These are phyloP conservation scores for Diaperis boleti DNA, from an alignment of 2,888 invertebrate species.

Conservation along the genomic window DNA sequence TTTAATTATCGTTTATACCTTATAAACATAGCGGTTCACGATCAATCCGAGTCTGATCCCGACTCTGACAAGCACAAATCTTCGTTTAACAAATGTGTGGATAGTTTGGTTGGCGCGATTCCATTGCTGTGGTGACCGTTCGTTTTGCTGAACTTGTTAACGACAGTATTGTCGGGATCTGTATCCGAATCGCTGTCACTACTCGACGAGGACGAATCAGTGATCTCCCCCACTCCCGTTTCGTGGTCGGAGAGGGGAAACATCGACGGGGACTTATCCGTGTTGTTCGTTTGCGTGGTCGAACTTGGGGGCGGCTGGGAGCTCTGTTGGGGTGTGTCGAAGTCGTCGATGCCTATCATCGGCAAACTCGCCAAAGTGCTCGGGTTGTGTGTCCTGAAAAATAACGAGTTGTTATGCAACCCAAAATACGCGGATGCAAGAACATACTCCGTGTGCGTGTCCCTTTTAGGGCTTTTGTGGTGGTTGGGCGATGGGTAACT, in stretches of 20 bases:
- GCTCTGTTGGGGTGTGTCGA: constrained; percentile 57
- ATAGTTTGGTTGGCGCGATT: constrained; percentile 68
- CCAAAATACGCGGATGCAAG: too few relatives aligned
- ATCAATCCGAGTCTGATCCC: constrained; percentile 74
- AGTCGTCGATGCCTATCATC: constrained; percentile 80
- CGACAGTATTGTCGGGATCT: constrained; percentile 48
- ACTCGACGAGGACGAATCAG: constrained; percentile 59
- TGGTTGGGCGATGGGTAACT: constrained; percentile 62
- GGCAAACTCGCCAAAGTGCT: constrained; percentile 79
- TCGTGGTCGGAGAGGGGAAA: constrained; percentile 48
- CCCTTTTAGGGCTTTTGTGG: constrained; percentile 62
- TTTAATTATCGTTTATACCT: constrained; percentile 50
- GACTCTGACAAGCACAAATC: constrained; percentile 90
- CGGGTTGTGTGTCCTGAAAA: constrained; percentile 59
- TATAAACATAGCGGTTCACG: constrained; percentile 50
- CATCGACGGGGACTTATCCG: constrained; percentile 48
- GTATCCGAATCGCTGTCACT: constrained; percentile 65
- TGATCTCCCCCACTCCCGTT: constrained; percentile 62
- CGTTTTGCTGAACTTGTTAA: constrained; percentile 48
- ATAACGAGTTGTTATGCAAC: not conserved
- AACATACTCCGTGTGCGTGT: constrained; percentile 49
- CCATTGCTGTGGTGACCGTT: constrained; percentile 65
- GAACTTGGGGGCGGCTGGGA: constrained; percentile 37
- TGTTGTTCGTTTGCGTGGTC: constrained; percentile 18
- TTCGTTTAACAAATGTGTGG: constrained; percentile 80